A percentile compares a stretch with the other conserved stretches of the same genome.
These are phyloP conservation scores for Papilio dardanus DNA, from an alignment of 1,140 invertebrate species.

Conservation along the genomic window DNA sequence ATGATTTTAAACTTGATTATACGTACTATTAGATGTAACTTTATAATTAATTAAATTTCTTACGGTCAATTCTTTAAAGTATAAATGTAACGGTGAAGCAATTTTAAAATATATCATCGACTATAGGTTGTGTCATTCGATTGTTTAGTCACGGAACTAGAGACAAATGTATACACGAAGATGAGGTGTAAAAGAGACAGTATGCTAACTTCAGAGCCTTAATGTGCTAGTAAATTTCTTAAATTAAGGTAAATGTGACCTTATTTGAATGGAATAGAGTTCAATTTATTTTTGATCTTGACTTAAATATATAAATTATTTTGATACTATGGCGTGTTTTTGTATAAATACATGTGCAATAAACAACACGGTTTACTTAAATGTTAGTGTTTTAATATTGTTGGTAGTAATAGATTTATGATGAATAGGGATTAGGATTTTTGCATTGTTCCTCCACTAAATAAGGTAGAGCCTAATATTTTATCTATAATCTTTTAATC, in stretches of 20 bases:
- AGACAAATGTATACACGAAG: neutral
- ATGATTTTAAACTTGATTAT: neutral
- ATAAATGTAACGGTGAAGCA: neutral
- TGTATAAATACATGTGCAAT: conserved; percentile 7
- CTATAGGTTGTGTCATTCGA: neutral
- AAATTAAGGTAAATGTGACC: neutral
- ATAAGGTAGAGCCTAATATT: neutral
- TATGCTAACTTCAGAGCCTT: neutral
- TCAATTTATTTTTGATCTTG: conserved; percentile 24
- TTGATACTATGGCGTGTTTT: conserved; percentile 23
- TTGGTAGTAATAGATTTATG: conserved; percentile 26
- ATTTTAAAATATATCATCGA: neutral
- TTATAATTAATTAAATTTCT: neutral
- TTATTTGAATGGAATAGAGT: neutral
- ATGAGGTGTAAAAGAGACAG: neutral
- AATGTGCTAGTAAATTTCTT: neutral
- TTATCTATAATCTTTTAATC: neutral
- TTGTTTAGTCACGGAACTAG: neutral
- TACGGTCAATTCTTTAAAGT: neutral
- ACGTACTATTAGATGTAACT: neutral
- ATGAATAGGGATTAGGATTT: conserved; percentile 10
- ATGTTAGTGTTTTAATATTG: conserved; percentile 21
- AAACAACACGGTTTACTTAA: conserved; percentile 10
- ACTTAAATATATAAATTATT: conserved; percentile 29
- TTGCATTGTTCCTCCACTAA: conserved; percentile 7